These are phyloP conservation scores for Sterna hirundo DNA, from an alignment of 2,113 vertebrate species.

Conservation along the genomic window DNA sequence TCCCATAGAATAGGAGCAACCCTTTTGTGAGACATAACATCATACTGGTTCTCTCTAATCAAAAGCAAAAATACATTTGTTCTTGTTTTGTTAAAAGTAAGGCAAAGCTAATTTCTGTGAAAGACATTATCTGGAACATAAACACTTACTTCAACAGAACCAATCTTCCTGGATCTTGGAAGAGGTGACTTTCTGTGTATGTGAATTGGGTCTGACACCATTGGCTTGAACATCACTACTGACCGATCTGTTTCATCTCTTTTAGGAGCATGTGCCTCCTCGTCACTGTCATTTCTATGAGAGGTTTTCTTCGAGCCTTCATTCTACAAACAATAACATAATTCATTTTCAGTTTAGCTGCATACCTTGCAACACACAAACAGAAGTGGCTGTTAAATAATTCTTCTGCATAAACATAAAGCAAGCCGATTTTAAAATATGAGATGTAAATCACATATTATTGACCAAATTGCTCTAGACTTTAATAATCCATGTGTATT, in stretches of 20 bases:
- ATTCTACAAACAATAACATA: constrained; percentile 70
- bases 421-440: background rate
- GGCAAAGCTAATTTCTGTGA: constrained; percentile 10
- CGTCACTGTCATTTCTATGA: constrained; percentile 79
- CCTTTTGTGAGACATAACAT: background rate
- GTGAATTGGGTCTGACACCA: constrained; percentile 91
- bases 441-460: background rate
- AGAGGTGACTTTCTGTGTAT: constrained; percentile 90
- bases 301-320: constrained; percentile 79
- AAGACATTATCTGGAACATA: constrained; percentile 5
- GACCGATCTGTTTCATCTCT: constrained; percentile 85
- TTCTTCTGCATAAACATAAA: background rate
- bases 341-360: background rate
- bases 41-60: background rate
- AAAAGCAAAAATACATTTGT: background rate
- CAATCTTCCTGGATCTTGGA: constrained; percentile 84
- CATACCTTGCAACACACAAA: background rate
- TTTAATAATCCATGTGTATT: background rate
- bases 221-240: constrained; percentile 83
- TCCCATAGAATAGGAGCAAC: background rate
- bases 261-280: constrained; percentile 76
- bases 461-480: background rate
- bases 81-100: constrained; percentile 16
- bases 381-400: background rate
- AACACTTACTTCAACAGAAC: constrained; percentile 86